Conservation (phyloP, 1,140 invertebrate species). For the Oreohelix idahoensis region DNA sequence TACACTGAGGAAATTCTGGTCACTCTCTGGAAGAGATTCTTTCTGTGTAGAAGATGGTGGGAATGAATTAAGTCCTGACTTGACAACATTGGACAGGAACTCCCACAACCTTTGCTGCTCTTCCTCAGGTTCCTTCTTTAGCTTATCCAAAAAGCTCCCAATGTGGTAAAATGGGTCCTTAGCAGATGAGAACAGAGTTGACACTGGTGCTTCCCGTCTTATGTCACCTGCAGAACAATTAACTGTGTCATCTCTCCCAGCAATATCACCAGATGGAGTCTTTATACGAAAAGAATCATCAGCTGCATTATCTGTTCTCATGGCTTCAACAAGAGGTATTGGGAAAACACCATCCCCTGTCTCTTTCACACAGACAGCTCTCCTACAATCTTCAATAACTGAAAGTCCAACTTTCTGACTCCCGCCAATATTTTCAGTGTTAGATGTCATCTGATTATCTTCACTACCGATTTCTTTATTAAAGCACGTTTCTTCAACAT, state of each 20-base stretch:
- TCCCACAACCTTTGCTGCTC: slow-evolving; percentile 20
- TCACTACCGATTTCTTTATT: too few species aligned
- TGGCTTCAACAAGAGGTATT: too few species aligned
- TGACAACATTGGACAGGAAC: slow-evolving; percentile 18
- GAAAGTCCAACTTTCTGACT: too few species aligned
- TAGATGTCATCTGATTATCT: too few species aligned
- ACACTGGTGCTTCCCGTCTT: neutral
- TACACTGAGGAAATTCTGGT: neutral
- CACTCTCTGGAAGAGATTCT: neutral
- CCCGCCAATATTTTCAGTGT: too few species aligned
- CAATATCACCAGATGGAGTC: too few species aligned
- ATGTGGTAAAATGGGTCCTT: slow-evolving; percentile 35
- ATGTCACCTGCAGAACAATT: neutral
- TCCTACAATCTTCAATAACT: too few species aligned
- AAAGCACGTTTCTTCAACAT: too few species aligned
- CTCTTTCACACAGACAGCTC: too few species aligned
- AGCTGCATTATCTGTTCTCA: too few species aligned
- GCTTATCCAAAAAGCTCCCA: slow-evolving; percentile 23
- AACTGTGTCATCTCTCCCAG: neutral
- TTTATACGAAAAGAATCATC: too few species aligned
- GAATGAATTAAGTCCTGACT: neutral
- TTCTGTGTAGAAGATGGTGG: neutral
- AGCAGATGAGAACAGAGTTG: slow-evolving; percentile 22
- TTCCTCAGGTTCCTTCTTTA: slow-evolving; percentile 20
- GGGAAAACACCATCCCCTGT: too few species aligned